A percentile compares a stretch with the other conserved stretches of the same genome.
Conservation (phyloP, 2,797 vertebrate genomes). For the Ibycter americanus region DNA sequence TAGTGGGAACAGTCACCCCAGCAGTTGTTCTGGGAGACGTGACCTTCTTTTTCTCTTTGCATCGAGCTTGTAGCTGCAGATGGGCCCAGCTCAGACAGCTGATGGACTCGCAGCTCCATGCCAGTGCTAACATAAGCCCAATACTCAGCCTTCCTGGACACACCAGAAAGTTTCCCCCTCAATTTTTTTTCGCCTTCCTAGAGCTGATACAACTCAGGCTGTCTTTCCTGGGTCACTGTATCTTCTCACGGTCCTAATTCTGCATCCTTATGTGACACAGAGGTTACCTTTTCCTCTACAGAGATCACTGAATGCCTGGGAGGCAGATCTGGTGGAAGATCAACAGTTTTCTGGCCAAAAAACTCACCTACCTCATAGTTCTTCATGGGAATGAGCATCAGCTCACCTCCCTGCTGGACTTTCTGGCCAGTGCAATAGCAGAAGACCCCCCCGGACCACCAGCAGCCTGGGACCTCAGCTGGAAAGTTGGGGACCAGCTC, state of each 20-base stretch:
- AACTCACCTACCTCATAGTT: rapidly evolving
- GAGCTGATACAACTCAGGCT: not conserved
- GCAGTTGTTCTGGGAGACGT: not conserved
- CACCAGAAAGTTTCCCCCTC: not conserved
- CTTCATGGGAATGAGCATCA: not conserved
- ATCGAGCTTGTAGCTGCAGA: not conserved
- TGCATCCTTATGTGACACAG: not conserved
- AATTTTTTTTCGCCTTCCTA: not conserved
- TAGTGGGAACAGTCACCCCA: not conserved
- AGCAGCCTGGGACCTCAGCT: not conserved
- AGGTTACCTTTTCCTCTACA: not conserved
- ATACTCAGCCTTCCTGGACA: not conserved
- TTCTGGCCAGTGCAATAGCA: not conserved
- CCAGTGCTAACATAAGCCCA: not conserved
- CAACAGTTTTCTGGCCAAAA: not conserved
- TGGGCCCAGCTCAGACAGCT: not conserved
- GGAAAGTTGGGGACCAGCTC: not conserved
- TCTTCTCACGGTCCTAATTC: not conserved
- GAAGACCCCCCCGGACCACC: not conserved
- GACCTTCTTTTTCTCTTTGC: not conserved
- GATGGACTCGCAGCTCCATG: not conserved
- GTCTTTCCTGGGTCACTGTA: not conserved
- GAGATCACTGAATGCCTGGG: not conserved
- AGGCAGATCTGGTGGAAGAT: rapidly evolving
- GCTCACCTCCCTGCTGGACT: not conserved